phyloP scores from a whole-genome alignment of 2,113 vertebrate genomes.

The Sander vitreus region DNA sequence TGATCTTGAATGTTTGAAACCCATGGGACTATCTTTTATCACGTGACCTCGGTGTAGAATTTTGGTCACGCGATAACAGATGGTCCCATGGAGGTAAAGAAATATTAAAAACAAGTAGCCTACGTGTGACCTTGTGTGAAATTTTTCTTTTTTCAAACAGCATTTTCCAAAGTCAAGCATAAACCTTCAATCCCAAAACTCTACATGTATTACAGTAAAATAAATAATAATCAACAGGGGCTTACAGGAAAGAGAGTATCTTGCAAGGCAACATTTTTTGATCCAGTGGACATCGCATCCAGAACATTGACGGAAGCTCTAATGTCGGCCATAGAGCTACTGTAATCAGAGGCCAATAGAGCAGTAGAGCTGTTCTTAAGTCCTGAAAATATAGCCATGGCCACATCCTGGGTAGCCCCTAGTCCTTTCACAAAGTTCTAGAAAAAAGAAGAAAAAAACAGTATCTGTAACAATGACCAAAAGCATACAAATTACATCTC shows the following conservation, averaged over 20 bases:
- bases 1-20: too few relatives aligned
- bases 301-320: slow-evolving; percentile 66
- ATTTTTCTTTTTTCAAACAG: background rate
- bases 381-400: slow-evolving; percentile 65
- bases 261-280: background rate
- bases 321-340: slow-evolving; percentile 49
- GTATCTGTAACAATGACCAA: background rate
- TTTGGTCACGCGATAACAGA: too few relatives aligned
- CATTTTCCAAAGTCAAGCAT: background rate
- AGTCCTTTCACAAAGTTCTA: slow-evolving; percentile 76
- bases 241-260: slow-evolving; percentile 74
- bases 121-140: background rate
- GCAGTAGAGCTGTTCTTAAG: slow-evolving; percentile 62
- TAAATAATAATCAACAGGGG: background rate
- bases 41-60: too few relatives aligned
- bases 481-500: background rate
- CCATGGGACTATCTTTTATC: too few relatives aligned
- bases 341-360: accelerated
- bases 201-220: background rate
- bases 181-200: background rate
- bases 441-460: background rate
- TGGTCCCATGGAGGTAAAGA: background rate
- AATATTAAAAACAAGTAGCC: background rate
- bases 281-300: slow-evolving; percentile 36
- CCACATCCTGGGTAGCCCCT: slow-evolving; percentile 60